Conservation (phyloP, 2,113 vertebrate species). For the Indri indri region DNA sequence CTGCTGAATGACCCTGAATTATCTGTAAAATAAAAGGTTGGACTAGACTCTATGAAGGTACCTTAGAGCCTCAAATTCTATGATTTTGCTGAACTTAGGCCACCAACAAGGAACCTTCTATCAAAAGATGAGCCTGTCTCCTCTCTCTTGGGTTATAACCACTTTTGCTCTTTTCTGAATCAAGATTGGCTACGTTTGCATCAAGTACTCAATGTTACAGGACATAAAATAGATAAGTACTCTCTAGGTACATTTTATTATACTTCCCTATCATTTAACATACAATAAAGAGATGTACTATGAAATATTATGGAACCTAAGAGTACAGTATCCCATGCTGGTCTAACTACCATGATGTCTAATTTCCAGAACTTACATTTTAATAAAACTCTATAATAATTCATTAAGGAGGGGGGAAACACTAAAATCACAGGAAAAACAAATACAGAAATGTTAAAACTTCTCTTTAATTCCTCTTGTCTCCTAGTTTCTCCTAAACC, state of each 20-base stretch:
- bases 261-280: slow-evolving; percentile 77
- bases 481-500: neutral
- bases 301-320: slow-evolving; percentile 70
- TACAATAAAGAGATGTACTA: slow-evolving; percentile 69
- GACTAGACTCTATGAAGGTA: neutral
- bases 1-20: neutral
- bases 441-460: neutral
- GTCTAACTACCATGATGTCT: neutral
- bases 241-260: slow-evolving; percentile 76
- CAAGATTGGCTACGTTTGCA: slow-evolving; percentile 58
- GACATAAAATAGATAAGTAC: slow-evolving; percentile 77
- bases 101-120: neutral
- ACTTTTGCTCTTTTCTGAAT: slow-evolving; percentile 58
- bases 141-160: slow-evolving; percentile 22
- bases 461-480: neutral
- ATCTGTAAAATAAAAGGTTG: neutral
- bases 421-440: slow-evolving; percentile 31
- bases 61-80: neutral
- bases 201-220: slow-evolving; percentile 69
- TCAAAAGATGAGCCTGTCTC: neutral
- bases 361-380: slow-evolving; percentile 61
- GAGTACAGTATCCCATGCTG: slow-evolving; percentile 68
- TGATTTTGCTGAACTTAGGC: neutral
- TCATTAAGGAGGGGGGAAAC: slow-evolving; percentile 59
- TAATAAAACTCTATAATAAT: slow-evolving; percentile 61